Base-by-base conservation (phyloP, 2,113 vertebrate genomes). In the Oenanthe oenanthe region DNA sequence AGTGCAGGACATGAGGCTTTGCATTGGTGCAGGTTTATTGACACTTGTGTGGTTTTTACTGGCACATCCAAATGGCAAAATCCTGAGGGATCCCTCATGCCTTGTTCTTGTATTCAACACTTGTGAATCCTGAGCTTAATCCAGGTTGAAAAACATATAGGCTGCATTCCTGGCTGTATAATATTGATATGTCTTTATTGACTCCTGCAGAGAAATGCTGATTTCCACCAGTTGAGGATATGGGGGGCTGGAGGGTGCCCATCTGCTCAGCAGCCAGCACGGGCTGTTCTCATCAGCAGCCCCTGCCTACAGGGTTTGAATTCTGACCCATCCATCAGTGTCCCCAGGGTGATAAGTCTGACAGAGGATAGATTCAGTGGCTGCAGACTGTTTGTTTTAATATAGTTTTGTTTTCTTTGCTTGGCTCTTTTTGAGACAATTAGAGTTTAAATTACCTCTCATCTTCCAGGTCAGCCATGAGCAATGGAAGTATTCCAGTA, bases 321-420 rank as follows among this genome's bases (percentile, higher is more conserved):
- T 96, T 57, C 85, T 88, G 58, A 96, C 62, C 92, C 42, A 88
- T 85, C 54, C 51, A 0, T 79, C 54, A 76, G 24, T 89, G 61
- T 94, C 92, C 67, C 38, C 66, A 73, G 93, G 77, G 87, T 76
- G 77, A 32, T 83, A 82, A 96, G 65, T 85, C 92, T 89, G 72
- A 85, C 54, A 75, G 60, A 83, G 63, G 73, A 82, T 66, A 81
- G 73, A 68, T 89, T 92, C 88, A 87, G 65, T 78, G 83, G 29
- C 85, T 87, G 63, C 38, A 79, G 85, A 89, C 85, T 89, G 78
- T 95, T 96, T 95, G 63, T 71, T 97, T 96, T 97, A 95, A 94
- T 95, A 94, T 70, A 92, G 43, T 91, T 95, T 91, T 93, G 83
- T 90, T 93, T 95, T 95, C 93, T 90, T 95, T 92, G 17, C 62